Conservation (phyloP, 2,888 invertebrate genomes). For the Oscheius sp. region DNA sequence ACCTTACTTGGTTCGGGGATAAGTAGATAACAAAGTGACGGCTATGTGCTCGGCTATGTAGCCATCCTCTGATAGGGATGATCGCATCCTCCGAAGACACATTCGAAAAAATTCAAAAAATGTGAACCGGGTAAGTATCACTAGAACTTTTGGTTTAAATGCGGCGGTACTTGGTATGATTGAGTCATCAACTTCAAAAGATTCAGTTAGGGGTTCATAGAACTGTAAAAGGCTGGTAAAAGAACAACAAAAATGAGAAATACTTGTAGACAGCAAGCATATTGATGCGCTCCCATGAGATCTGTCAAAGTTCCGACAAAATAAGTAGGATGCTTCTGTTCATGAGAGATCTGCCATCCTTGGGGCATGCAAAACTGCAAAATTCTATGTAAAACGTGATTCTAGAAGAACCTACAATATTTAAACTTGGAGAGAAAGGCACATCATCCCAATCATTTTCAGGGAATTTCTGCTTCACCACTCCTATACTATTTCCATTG, state of each 20-base stretch:
- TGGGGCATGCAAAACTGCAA: constrained; percentile 38
- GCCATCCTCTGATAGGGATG: not conserved
- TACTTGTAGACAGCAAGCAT: constrained; percentile 33
- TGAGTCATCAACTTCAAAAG: constrained; percentile 4
- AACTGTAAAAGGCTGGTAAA: constrained; percentile 3
- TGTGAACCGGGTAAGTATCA: constrained; percentile 29
- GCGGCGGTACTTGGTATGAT: not conserved
- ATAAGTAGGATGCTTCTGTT: constrained; percentile 16
- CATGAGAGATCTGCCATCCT: constrained; percentile 34
- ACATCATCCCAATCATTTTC: constrained; percentile 35
- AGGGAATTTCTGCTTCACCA: constrained; percentile 25
- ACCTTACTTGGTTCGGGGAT: not conserved
- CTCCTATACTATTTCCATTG: constrained; percentile 30
- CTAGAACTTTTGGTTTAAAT: constrained; percentile 35
- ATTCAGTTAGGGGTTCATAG: constrained; percentile 12
- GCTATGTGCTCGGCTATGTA: constrained; percentile 27
- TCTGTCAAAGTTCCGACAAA: constrained; percentile 38
- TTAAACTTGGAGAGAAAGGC: constrained; percentile 35
- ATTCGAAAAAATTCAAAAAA: constrained; percentile 39
- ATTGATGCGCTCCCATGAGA: constrained; percentile 38
- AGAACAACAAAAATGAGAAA: not conserved
- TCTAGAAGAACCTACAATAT: constrained; percentile 11
- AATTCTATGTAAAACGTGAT: not conserved
- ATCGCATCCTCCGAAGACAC: not conserved
- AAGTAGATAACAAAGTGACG: not conserved